These are phyloP conservation scores for Chelon auratus DNA, from an alignment of 2,797 vertebrate genomes.

Conservation along the genomic window DNA sequence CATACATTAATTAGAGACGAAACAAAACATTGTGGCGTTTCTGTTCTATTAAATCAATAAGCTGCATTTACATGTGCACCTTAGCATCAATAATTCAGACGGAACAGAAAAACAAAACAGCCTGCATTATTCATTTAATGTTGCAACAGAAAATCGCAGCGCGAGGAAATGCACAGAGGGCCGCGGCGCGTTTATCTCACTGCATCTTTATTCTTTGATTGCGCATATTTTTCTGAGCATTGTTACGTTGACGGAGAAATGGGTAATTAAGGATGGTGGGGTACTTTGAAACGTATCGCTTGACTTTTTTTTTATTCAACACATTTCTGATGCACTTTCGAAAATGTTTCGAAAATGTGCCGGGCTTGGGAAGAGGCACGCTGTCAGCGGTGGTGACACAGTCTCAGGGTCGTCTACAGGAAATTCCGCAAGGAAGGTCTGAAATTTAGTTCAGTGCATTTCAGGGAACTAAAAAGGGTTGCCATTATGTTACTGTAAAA, in stretches of 20 bases:
- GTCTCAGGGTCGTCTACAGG: neutral
- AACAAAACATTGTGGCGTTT: constrained; percentile 37
- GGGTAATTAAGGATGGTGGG: constrained; percentile 42
- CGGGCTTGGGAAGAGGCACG: constrained; percentile 26
- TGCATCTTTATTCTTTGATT: constrained; percentile 33
- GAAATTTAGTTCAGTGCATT: no score
- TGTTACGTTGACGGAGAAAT: constrained; percentile 36
- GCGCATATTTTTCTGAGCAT: constrained; percentile 26
- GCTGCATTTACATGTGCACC: constrained; percentile 52
- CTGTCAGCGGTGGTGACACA: constrained; percentile 25
- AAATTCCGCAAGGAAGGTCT: no score
- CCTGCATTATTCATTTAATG: constrained; percentile 57
- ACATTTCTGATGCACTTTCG: constrained; percentile 59
- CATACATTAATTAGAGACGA: constrained; percentile 24
- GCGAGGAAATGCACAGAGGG: constrained; percentile 34
- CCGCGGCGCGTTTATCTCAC: constrained; percentile 13
- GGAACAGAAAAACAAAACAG: constrained; percentile 47
- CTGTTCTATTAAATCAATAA: constrained; percentile 41
- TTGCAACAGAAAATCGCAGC: constrained; percentile 19
- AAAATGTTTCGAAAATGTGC: constrained; percentile 32
- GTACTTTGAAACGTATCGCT: constrained; percentile 34
- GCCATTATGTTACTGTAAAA: no score
- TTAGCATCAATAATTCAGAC: constrained; percentile 58
- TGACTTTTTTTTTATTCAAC: constrained; percentile 27
- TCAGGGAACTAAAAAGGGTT: no score